These are phyloP conservation scores for Listronotus oregonensis DNA, from an alignment of 1,140 invertebrate genomes.

Conservation along the genomic window DNA sequence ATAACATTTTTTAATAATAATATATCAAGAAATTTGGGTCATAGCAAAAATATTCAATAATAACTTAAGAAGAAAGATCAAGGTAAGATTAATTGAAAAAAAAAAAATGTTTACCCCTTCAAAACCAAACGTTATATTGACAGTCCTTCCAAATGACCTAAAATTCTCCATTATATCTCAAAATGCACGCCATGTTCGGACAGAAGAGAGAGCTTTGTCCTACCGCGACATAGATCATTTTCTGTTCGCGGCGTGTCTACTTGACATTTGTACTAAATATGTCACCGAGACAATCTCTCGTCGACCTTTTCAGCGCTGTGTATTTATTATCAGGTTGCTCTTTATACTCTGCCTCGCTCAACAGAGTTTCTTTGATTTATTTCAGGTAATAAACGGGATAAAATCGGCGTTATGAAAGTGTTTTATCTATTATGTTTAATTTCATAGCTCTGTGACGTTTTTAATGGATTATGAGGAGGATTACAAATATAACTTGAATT, in stretches of 20 bases:
- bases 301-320: slow-evolving; percentile 29
- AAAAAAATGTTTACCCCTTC: no score
- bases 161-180: background rate
- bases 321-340: slow-evolving; percentile 33
- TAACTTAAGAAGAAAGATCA: no score
- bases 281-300: slow-evolving; percentile 35
- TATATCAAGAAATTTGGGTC: no score
- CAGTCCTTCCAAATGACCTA: background rate
- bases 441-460: background rate
- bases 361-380: slow-evolving; percentile 28
- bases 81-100: no score
- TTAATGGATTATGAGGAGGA: background rate
- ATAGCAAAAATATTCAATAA: no score
- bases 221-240: slow-evolving; percentile 27
- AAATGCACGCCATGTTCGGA: background rate
- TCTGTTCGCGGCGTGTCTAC: slow-evolving; percentile 7
- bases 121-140: no score
- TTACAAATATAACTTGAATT: no score
- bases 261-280: slow-evolving; percentile 37
- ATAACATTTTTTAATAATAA: no score
- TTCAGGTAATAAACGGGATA: slow-evolving; percentile 25
- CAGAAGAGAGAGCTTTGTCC: background rate
- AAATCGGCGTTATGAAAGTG: slow-evolving; percentile 8
- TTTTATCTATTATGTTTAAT: slow-evolving; percentile 9
- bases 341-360: slow-evolving; percentile 20